Percentiles rank a stretch among this genome's conserved stretches.
Conservation (phyloP, 2,797 vertebrate species). For the Squalus acanthias region DNA sequence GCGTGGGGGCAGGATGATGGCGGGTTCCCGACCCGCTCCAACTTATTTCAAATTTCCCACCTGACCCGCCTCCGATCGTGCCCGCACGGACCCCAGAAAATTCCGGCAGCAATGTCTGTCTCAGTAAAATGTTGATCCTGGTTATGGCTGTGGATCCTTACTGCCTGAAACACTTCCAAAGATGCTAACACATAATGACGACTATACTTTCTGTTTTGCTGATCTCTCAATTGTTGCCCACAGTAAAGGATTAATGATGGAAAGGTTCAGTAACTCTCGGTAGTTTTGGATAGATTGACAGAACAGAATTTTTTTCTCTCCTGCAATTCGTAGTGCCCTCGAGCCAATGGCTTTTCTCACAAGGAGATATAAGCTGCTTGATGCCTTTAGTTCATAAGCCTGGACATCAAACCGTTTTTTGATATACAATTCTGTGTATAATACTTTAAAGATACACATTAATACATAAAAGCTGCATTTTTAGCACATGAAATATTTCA, state of each 20-base stretch:
- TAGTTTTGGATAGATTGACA: constrained; percentile 22
- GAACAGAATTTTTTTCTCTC: constrained; percentile 6
- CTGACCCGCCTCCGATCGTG: no score
- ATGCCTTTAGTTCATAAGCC: background rate
- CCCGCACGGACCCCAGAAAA: no score
- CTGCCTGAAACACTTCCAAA: background rate
- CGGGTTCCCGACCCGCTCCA: no score
- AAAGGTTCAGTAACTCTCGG: constrained; percentile 19
- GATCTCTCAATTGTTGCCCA: constrained; percentile 23
- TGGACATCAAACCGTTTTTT: background rate
- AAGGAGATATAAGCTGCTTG: background rate
- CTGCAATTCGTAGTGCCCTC: background rate
- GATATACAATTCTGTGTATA: background rate
- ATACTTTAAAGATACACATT: background rate
- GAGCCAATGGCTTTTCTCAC: background rate
- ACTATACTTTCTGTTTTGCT: background rate
- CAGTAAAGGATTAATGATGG: constrained; percentile 28
- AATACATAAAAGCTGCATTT: background rate
- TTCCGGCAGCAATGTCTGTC: background rate
- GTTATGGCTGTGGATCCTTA: background rate
- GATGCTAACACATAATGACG: background rate
- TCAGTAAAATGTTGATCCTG: background rate
- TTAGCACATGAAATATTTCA: background rate
- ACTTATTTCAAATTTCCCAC: no score
- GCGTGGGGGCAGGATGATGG: no score